These are phyloP conservation scores for Echiichthys vipera DNA, from an alignment of 2,797 vertebrate genomes.

Conservation along the genomic window DNA sequence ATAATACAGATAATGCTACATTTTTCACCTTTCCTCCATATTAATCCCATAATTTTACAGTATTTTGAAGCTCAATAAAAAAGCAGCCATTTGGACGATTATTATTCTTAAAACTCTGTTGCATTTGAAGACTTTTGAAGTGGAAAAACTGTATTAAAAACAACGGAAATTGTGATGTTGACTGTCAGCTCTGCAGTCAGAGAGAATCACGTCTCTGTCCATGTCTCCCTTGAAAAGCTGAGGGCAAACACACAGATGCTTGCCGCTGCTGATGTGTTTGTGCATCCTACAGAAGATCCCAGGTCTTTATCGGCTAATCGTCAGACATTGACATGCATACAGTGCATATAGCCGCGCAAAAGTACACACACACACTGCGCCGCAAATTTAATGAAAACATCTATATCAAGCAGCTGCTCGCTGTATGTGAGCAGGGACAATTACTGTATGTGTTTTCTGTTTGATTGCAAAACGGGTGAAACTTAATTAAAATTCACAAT, in stretches of 20 bases:
- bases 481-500: constrained; percentile 71
- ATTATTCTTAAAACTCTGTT: not conserved
- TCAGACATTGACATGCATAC: constrained; percentile 29
- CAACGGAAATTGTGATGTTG: no score
- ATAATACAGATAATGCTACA: not conserved
- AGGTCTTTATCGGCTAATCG: constrained; percentile 55
- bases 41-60: not conserved
- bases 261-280: constrained; percentile 32
- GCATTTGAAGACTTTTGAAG: not conserved
- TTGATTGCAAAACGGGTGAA: constrained; percentile 63
- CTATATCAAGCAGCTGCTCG: constrained; percentile 61
- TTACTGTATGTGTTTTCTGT: constrained; percentile 72
- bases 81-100: not conserved
- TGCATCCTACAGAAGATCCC: constrained; percentile 6
- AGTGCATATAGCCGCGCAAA: constrained; percentile 4
- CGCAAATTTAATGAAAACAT: constrained; percentile 66
- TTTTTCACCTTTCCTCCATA: not conserved
- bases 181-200: not conserved
- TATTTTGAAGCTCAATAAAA: not conserved
- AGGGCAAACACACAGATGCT: not conserved
- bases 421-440: constrained; percentile 59
- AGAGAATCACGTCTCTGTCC: not conserved
- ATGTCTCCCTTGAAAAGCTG: constrained; percentile 1
- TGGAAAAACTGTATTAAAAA: no score
- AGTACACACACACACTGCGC: constrained; percentile 8